Evolutionary conservation across 2,113 vertebrate genomes (phyloP), one percentile per base, ranked within the genome.

Genomic region (Lepidothrix coronata): DNA sequence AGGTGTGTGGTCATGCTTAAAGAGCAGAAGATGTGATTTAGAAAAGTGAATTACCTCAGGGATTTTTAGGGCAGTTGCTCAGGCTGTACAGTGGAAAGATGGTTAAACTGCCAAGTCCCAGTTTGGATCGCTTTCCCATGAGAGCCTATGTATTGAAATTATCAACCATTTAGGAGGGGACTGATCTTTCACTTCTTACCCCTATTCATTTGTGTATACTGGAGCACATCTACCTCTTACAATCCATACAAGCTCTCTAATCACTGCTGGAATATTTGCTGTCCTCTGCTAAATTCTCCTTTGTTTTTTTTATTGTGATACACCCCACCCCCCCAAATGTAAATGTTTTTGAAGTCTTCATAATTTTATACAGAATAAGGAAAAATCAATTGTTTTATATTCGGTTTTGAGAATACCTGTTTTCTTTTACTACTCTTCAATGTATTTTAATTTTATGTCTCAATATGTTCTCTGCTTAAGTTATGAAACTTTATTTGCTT

Each of bases 401-500:
- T 65, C 0, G 0, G 9, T 35, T 87, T 94, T 79, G 58, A 83
- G 44, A 83, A 82, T 70, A 41, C 5, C 4, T 75, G 8, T 48
- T 41, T 63, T 82, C 16, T 54, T 94, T 77, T 78, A 25, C 11
- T 73, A 5, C 24, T 79, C n/a, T 49, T 59, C 28, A 62, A 61
- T 12, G 7, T 49, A 43, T 61, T 75, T 79, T 27, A 49, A 66
- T 86, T 83, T 93, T 70, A 22, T 70, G 24, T 89, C 48, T 79
- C 55, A 43, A 1, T 85, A 19, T 74, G 58, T 73, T 67, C 46
- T 85, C 43, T 70, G 0, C 37, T 39, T 73, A 54, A 85, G 39
- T 94, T 86, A 74, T 57, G 82, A 85, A 95, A 94, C 55, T 66
- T 73, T 67, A 33, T 88, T 76, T 93, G 78, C 78, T 94, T 83